A percentile compares a stretch with the other conserved stretches of the same genome.
phyloP scores from a whole-genome alignment of 2,888 invertebrate species.

The Ditula angustiorana region DNA sequence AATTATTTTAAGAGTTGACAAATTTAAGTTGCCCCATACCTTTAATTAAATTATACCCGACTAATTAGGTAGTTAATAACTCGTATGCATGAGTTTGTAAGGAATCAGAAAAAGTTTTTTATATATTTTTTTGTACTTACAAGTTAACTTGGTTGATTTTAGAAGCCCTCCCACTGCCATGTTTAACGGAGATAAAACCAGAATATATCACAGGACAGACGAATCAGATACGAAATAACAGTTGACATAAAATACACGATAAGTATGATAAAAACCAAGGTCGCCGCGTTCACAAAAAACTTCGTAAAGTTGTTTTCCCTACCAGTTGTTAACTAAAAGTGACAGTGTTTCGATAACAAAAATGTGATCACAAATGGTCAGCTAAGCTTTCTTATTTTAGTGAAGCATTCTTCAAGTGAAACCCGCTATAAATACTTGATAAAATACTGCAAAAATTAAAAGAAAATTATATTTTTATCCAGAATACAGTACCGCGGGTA shows the following conservation, averaged over 20 bases:
- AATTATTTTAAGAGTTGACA: no score
- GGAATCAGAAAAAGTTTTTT: background rate
- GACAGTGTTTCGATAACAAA: background rate
- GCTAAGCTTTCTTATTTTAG: background rate
- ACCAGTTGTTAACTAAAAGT: constrained; percentile 21
- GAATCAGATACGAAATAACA: constrained; percentile 47
- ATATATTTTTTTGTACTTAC: constrained; percentile 57
- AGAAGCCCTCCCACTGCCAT: constrained; percentile 68
- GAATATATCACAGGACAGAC: constrained; percentile 46
- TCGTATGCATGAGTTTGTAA: background rate
- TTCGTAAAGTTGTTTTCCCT: constrained; percentile 45
- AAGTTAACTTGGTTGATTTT: constrained; percentile 63
- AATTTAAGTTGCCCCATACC: no score
- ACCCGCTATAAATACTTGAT: background rate
- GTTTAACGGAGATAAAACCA: constrained; percentile 45
- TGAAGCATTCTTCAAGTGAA: background rate
- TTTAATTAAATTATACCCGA: no score
- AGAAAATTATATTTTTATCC: background rate
- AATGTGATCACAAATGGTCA: background rate
- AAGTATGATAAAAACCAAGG: constrained; percentile 69
- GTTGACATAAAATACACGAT: constrained; percentile 58
- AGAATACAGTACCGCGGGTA: background rate
- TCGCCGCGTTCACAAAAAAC: constrained; percentile 48
- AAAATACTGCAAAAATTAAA: background rate
- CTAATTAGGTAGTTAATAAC: background rate